phyloP scores from a whole-genome alignment of 2,797 vertebrate genomes.

The Apogon hyalosoma region DNA sequence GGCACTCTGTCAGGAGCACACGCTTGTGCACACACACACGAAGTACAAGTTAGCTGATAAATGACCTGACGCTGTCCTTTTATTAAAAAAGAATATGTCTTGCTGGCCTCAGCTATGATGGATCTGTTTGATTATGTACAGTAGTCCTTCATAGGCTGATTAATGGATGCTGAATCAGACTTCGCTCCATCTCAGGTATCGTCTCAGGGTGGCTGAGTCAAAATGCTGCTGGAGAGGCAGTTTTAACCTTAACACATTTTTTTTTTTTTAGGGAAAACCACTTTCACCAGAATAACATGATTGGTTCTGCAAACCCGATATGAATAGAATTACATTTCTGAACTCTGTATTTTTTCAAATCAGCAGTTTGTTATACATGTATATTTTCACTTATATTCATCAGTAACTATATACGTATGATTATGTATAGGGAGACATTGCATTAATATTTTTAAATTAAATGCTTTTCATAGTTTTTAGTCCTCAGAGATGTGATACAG shows the following conservation, averaged over 20 bases:
- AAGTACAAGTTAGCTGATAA: conserved; percentile 33
- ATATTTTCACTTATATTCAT: too few relatives aligned
- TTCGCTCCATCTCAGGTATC: conserved; percentile 6
- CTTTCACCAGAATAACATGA: too few relatives aligned
- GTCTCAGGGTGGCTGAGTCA: neutral
- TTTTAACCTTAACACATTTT: neutral
- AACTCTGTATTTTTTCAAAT: too few relatives aligned
- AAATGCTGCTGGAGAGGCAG: neutral
- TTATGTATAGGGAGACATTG: too few relatives aligned
- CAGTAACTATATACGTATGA: too few relatives aligned
- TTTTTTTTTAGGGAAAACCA: neutral
- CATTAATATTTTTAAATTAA: too few relatives aligned
- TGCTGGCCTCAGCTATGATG: neutral
- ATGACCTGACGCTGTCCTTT: neutral
- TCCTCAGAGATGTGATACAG: too few relatives aligned
- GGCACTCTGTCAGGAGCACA: conserved; percentile 14
- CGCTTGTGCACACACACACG: conserved; percentile 20
- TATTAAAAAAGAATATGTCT: neutral
- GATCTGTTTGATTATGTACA: conserved; percentile 22
- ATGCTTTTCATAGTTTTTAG: too few relatives aligned
- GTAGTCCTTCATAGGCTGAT: neutral
- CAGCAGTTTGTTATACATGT: too few relatives aligned
- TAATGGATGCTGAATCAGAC: neutral
- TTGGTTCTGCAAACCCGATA: too few relatives aligned
- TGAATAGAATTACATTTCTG: too few relatives aligned